These are phyloP conservation scores for Gnathonemus echidnorhynchus DNA, from an alignment of 2,113 vertebrate genomes.

Conservation along the genomic window DNA sequence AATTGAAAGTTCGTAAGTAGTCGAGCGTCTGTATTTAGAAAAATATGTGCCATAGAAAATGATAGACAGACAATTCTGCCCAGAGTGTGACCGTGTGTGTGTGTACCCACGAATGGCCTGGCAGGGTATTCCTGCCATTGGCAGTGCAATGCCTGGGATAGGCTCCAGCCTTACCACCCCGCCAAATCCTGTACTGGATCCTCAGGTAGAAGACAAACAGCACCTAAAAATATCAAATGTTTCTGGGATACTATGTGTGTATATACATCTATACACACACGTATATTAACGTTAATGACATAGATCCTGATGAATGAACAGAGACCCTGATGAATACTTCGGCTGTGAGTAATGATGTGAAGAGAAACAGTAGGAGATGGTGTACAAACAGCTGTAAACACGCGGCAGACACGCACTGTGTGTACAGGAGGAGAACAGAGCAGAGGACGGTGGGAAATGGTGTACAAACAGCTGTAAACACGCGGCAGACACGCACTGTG, in stretches of 20 bases:
- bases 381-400: not conserved
- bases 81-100: not conserved
- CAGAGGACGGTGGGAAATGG: not conserved
- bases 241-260: not conserved
- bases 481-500: not conserved
- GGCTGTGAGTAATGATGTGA: not conserved
- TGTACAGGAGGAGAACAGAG: not conserved
- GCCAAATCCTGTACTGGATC: not conserved
- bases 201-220: not conserved
- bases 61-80: not conserved
- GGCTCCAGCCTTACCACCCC: not conserved
- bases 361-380: not conserved
- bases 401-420: not conserved
- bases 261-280: not conserved
- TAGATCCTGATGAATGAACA: not conserved
- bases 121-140: not conserved
- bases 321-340: not conserved
- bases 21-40: not conserved
- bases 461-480: not conserved
- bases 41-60: not conserved
- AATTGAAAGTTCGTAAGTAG: too few relatives aligned
- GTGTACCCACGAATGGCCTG: not conserved
- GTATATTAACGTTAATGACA: not conserved
- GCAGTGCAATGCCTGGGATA: not conserved
- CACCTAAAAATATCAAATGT: not conserved